Base-by-base conservation (phyloP, 2,113 vertebrate species). In the Semicossyphus pulcher region DNA sequence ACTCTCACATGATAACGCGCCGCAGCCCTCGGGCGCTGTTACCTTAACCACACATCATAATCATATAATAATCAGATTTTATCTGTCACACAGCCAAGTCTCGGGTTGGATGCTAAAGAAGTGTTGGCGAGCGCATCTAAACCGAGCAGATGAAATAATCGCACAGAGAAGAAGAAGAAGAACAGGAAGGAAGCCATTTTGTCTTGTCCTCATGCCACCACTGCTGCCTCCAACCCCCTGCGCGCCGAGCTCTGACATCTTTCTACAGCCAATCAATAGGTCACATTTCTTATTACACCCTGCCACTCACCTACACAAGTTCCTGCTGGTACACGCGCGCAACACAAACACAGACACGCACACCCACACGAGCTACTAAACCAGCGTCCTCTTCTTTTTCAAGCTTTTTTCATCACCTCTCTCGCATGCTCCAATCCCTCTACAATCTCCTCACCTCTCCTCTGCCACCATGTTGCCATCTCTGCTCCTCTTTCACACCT, bases 201-300 rank as follows among this genome's bases (percentile, higher is more conserved):
- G 54, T 69, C 25, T 70, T 31, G 42, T 78, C 67, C 53, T 37
- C 18, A 5, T 70, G 42, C 48, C 57, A 44, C 32, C 10, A 0
- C 63, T 42, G 58, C 47, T 10, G 11, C 32, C 48, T 2, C 20
- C 36, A n/a, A n/a, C 23, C 25, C 18, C 41, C 10, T 21, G 4
- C 42, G 45, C 6, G 21, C 75, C 58, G 41, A 83, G 79, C 76
- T 68, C 72, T 82, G 81, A 84, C 83, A 76, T 85, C 72, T 75
- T 59, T 86, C 81, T 76, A 18, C 78, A 75, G 51, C 72, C 76
- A 78, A 89, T 92, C 87, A 86, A 86, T 85, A 88, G 86, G 87
- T 88, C 84, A 81, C 44, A 76, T 82, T 90, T 84, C 84, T 83
- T 89, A 84, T 90, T 89, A 82, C 83, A 80, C 83, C 69, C 62